Base-by-base conservation (phyloP, 2,888 invertebrate genomes). In the Lathronympha strigana region DNA sequence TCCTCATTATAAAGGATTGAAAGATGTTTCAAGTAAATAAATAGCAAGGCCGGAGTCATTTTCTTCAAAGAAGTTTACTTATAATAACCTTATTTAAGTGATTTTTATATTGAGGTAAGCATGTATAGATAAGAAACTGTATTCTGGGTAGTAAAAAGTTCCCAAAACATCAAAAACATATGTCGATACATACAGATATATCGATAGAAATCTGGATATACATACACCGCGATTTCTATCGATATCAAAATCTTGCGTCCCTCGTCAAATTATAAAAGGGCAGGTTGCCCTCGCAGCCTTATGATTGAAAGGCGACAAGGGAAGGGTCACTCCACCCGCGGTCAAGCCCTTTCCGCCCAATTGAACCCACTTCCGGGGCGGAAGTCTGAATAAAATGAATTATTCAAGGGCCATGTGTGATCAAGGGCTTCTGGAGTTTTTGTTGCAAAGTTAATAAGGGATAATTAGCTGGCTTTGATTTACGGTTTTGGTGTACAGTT, bases 341-440 rank as follows among this genome's bases (percentile, higher is more conserved):
- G 89, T 88, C 88, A 88, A 88, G 88, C 74, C 80, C 83, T 81
- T 87, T 84, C 83, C 88, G 87, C 86, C 83, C 87, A 88, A 89
- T 89, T 84, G 87, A 86, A 51, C 67, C 62, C 60, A 57, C 66
- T 61, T 66, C 60, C 60, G 55, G 23, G 23, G 23, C 49, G 66
- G 66, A 54, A 54, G 38, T 38, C 28, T 53, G 58, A 60, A 71
- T 67, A 68, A 67, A 68, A 73, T 77, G 76, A 74, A 76, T 76
- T 72, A 76, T 75, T 78, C 73, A 77, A 67, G 63, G 51, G 63
- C 23, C 49, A 54, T 60, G 63, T 69, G 70, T 66, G 61, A 66
- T 53, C 62, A 70, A 68, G 66, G 70, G 69, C 36, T 71, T 63
- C 45, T 54, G 15, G 23, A 28, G 33, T 54, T 54, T 62, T 62